Percentiles rank a stretch among this genome's conserved stretches.
Conservation (phyloP, 30 jellyfish, hydroid and myxozoan genomes). For the Turritopsis rubra region DNA sequence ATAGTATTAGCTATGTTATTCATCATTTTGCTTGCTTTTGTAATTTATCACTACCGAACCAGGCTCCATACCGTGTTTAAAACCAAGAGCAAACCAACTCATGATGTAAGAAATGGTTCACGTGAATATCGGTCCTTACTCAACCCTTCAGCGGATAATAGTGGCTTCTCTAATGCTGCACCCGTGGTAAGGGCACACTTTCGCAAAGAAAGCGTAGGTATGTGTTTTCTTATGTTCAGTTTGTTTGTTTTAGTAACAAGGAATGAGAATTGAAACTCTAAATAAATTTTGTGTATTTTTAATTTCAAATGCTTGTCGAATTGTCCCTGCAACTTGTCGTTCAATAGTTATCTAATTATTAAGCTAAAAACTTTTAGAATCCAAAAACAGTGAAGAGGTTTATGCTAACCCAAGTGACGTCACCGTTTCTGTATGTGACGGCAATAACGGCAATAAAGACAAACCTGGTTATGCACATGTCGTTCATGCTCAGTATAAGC, state of each 20-base stretch:
- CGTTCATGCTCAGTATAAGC: not conserved
- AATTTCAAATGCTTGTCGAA: not conserved
- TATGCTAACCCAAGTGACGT: constrained; percentile 35
- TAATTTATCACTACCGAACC: constrained; percentile 27
- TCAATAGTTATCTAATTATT: not conserved
- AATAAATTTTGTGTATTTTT: too few species aligned
- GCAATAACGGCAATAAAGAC: not conserved
- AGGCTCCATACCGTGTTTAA: not conserved
- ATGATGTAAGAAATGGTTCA: not conserved
- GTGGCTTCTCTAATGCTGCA: not conserved
- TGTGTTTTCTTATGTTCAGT: not conserved
- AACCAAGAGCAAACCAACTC: not conserved
- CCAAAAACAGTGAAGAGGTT: constrained; percentile 13
- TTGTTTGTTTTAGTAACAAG: too few species aligned
- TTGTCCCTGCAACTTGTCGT: not conserved
- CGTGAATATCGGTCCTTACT: not conserved
- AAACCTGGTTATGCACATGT: not conserved
- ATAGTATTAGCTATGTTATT: constrained; percentile 18
- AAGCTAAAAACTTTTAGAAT: not conserved
- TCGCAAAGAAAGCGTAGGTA: not conserved
- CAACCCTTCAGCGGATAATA: not conserved
- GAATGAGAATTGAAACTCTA: too few species aligned
- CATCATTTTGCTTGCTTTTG: not conserved
- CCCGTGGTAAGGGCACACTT: not conserved
- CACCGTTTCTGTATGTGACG: not conserved